phyloP scores from a whole-genome alignment of 1,140 invertebrate genomes.

The Ostrea denselamellosa region DNA sequence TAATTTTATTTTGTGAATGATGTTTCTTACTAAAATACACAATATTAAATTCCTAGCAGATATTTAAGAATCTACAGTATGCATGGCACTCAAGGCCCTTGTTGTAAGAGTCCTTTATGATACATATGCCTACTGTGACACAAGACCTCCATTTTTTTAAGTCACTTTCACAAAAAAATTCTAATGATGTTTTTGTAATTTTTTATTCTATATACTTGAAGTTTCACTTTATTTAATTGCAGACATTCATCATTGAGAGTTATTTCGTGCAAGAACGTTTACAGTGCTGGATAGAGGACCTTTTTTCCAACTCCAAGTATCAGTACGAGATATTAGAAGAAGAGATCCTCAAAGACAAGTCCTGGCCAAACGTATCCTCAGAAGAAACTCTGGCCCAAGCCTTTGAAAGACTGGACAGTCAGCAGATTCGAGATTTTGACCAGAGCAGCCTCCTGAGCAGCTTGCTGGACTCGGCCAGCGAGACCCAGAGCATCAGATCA shows the following conservation, averaged over 20 bases:
- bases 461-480: conserved; percentile 46
- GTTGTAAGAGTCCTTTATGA: too few species aligned
- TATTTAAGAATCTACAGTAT: background rate
- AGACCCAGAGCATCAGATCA: conserved; percentile 31
- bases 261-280: conserved; percentile 58
- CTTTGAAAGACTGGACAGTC: conserved; percentile 66
- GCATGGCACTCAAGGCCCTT: background rate
- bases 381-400: conserved; percentile 59
- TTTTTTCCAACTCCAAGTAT: conserved; percentile 43
- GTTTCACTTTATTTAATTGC: conserved; percentile 45
- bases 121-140: too few species aligned
- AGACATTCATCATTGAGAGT: conserved; percentile 72
- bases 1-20: too few species aligned
- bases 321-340: conserved; percentile 66
- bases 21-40: background rate
- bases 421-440: conserved; percentile 48
- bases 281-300: conserved; percentile 50
- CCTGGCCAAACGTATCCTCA: conserved; percentile 69
- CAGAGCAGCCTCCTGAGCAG: conserved; percentile 48
- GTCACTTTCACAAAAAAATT: too few species aligned
- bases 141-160: too few species aligned
- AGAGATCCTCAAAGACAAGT: conserved; percentile 59
- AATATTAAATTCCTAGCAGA: background rate
- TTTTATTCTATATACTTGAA: background rate
- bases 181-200: too few species aligned